Conservation (phyloP, 2,888 invertebrate genomes). For the Patella caerulea region DNA sequence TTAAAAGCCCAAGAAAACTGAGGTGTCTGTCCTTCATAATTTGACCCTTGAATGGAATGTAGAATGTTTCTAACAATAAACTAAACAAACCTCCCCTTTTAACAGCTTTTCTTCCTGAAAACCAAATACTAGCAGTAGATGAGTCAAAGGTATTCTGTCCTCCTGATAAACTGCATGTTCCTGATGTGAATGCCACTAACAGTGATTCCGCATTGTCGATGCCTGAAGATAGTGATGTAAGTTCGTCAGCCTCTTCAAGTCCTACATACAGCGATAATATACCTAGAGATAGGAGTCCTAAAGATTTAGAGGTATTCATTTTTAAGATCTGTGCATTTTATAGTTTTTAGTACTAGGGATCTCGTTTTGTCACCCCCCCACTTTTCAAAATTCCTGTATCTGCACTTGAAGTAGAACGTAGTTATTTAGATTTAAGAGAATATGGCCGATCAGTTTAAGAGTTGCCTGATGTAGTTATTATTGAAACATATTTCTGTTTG, state of each 20-base stretch:
- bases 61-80: too few relatives aligned
- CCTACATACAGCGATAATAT: slow-evolving; percentile 52
- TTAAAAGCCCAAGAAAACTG: too few relatives aligned
- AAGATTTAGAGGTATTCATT: slow-evolving; percentile 29
- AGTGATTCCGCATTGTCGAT: slow-evolving; percentile 70
- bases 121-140: slow-evolving; percentile 68
- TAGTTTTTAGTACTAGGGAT: too few relatives aligned
- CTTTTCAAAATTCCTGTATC: too few relatives aligned
- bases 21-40: too few relatives aligned
- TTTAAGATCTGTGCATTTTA: not conserved
- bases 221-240: slow-evolving; percentile 63
- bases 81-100: slow-evolving; percentile 6
- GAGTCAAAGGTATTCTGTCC: slow-evolving; percentile 83
- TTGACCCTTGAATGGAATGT: too few relatives aligned
- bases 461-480: too few relatives aligned
- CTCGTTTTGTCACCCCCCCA: too few relatives aligned
- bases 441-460: too few relatives aligned
- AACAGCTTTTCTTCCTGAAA: slow-evolving; percentile 61
- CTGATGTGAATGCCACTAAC: slow-evolving; percentile 74
- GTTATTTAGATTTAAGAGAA: too few relatives aligned
- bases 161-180: slow-evolving; percentile 89
- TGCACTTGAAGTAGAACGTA: too few relatives aligned
- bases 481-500: not conserved
- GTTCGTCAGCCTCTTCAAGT: slow-evolving; percentile 60
- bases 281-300: slow-evolving; percentile 22